These are phyloP conservation scores for Callosobruchus maculatus DNA, from an alignment of 2,888 invertebrate species.

Conservation along the genomic window DNA sequence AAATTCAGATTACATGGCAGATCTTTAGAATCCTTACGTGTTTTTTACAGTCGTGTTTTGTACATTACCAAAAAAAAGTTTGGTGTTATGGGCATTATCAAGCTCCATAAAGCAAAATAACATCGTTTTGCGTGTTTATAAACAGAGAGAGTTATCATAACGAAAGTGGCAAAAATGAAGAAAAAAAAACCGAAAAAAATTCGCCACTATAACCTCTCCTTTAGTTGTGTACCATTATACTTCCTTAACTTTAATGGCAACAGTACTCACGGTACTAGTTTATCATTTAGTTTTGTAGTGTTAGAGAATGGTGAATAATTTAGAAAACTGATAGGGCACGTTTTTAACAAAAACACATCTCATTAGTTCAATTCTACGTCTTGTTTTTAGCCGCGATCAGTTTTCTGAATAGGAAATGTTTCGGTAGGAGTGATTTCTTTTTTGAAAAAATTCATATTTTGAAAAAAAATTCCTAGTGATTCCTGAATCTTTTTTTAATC, in stretches of 20 bases:
- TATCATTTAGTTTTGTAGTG: background rate
- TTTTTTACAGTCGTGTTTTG: slow-evolving; percentile 25
- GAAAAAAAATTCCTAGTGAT: background rate
- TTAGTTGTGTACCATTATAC: slow-evolving; percentile 10
- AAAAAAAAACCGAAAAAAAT: slow-evolving; percentile 8
- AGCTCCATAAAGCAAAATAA: slow-evolving; percentile 10
- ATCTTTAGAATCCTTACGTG: slow-evolving; percentile 15
- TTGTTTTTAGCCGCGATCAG: background rate
- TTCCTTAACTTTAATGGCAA: slow-evolving; percentile 1
- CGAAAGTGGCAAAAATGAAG: background rate
- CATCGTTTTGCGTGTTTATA: background rate
- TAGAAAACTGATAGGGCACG: background rate
- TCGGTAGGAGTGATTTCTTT: background rate
- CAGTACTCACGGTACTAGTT: background rate
- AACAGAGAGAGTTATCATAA: background rate
- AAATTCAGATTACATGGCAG: slow-evolving; percentile 16
- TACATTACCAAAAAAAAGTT: slow-evolving; percentile 11
- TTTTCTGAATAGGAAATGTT: background rate
- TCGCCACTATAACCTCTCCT: slow-evolving; percentile 15
- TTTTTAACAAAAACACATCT: background rate
- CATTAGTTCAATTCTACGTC: background rate
- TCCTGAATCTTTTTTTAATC: background rate
- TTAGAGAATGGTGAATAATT: background rate
- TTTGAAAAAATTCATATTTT: background rate
- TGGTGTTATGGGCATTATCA: slow-evolving; percentile 16